Evolutionary conservation across 2,797 vertebrate species (phyloP).

Genomic region (Scyliorhinus canicula): DNA sequence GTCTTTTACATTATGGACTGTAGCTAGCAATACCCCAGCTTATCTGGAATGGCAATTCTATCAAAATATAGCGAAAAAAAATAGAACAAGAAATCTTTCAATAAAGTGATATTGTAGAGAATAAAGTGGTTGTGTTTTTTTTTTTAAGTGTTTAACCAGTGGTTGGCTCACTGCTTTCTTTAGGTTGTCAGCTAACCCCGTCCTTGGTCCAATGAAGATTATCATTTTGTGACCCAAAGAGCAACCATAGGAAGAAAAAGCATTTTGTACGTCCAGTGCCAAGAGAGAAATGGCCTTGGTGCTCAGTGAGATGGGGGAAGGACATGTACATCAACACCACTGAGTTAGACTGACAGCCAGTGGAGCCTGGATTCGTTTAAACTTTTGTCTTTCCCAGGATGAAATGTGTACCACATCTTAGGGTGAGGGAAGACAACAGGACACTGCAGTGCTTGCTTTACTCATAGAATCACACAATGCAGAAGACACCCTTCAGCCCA

Average conservation of each 20-base stretch:
- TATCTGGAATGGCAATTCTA: not conserved
- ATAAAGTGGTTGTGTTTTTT: not conserved
- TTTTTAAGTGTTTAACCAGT: not conserved
- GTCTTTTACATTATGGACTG: not conserved
- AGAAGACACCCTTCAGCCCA: too few species aligned
- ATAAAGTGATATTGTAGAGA: not conserved
- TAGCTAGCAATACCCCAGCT: not conserved
- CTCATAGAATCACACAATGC: too few species aligned
- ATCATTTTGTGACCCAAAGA: not conserved
- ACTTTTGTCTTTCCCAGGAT: not conserved
- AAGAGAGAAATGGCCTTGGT: not conserved
- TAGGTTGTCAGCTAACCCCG: not conserved
- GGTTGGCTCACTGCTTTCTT: not conserved
- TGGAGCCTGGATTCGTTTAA: not conserved
- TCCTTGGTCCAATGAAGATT: not conserved
- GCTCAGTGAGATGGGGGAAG: too few species aligned
- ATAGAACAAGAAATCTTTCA: not conserved
- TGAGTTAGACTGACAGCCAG: not conserved
- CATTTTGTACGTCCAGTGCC: not conserved
- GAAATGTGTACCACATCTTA: not conserved
- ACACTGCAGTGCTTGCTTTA: not conserved
- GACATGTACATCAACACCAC: too few species aligned
- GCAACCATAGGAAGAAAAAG: not conserved
- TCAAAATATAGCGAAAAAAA: not conserved
- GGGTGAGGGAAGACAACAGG: not conserved